A percentile compares a stretch with the other conserved stretches of the same genome.
Conservation (phyloP, 2,888 invertebrate genomes). For the Thysanoteuthis rhombus region DNA sequence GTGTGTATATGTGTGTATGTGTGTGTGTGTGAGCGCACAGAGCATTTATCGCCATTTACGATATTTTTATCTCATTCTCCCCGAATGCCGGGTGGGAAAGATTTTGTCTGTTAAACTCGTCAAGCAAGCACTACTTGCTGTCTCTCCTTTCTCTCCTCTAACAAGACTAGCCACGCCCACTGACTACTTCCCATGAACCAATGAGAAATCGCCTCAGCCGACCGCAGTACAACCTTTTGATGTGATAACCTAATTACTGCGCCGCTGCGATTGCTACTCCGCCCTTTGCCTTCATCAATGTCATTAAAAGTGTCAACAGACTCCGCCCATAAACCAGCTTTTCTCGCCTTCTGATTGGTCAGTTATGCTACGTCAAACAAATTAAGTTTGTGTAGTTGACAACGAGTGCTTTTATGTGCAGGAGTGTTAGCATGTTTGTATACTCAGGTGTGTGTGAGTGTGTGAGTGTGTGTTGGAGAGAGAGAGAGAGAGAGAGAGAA, state of each 20-base stretch:
- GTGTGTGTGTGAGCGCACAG: background rate
- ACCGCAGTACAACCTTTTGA: conserved; percentile 12
- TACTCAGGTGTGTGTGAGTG: background rate
- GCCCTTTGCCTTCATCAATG: background rate
- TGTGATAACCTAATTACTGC: conserved; percentile 12
- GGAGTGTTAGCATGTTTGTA: background rate
- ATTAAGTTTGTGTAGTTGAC: background rate
- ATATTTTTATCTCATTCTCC: background rate
- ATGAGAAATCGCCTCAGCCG: background rate
- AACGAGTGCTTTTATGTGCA: background rate
- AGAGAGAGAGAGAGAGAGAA: no score
- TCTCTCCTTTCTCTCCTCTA: background rate
- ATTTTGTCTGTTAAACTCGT: background rate
- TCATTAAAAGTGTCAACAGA: background rate
- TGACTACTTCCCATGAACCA: background rate
- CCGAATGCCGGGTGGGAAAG: background rate
- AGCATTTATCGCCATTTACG: background rate
- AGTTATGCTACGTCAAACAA: background rate
- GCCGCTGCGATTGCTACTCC: background rate
- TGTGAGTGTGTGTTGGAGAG: background rate
- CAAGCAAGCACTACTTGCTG: conserved; percentile 12
- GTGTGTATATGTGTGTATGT: background rate
- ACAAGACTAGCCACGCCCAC: background rate
- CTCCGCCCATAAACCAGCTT: background rate
- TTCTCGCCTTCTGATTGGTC: background rate